Evolutionary conservation across 2,113 vertebrate species (phyloP).

Genomic region (Pardalotus punctatus): DNA sequence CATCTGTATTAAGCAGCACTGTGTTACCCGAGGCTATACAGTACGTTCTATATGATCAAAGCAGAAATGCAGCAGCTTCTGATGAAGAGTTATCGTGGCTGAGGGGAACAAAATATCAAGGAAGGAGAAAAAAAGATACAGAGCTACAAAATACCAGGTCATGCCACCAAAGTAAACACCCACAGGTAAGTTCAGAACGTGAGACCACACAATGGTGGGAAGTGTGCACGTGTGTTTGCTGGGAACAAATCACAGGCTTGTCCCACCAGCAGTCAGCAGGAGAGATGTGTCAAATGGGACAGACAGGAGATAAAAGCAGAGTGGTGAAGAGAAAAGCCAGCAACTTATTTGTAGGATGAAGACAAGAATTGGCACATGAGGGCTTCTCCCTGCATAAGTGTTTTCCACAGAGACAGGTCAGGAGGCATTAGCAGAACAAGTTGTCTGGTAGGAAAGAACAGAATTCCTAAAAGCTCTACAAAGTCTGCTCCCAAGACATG

Average conservation of each 20-base stretch:
- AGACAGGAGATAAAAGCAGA: not conserved
- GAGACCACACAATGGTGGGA: conserved; percentile 12
- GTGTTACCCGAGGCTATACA: conserved; percentile 31
- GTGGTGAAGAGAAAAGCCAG: conserved; percentile 6
- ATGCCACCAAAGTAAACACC: conserved; percentile 46
- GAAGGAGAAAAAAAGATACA: conserved; percentile 7
- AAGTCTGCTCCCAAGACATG: not conserved
- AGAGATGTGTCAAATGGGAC: not conserved
- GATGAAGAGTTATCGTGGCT: conserved; percentile 17
- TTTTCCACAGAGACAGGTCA: not conserved
- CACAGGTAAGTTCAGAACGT: conserved; percentile 35
- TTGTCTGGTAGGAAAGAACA: not conserved
- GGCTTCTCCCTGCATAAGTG: not conserved
- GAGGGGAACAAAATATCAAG: conserved; percentile 30
- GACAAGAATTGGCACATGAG: not conserved
- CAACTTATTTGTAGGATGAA: not conserved
- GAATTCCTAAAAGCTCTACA: not conserved
- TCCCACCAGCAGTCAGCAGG: conserved; percentile 21
- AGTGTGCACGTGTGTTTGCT: not conserved
- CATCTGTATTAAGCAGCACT: conserved; percentile 33
- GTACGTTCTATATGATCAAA: conserved; percentile 47
- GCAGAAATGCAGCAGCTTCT: conserved; percentile 57
- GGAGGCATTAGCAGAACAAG: not conserved
- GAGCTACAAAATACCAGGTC: conserved; percentile 31
- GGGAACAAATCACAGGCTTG: not conserved